Conservation (phyloP, 2,113 vertebrate species). For the Hemibagrus wyckioides region DNA sequence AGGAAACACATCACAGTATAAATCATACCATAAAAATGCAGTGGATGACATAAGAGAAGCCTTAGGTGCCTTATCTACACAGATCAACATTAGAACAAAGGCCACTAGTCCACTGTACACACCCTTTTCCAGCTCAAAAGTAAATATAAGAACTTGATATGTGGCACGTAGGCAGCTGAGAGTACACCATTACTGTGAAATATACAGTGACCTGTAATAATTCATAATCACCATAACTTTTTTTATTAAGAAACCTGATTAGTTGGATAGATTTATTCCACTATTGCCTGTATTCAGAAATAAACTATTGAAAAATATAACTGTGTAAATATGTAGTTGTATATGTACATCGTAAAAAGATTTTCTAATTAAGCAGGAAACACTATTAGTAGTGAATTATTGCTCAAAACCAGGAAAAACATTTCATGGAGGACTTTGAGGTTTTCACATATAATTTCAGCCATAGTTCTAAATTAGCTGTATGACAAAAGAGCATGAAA, state of each 20-base stretch:
- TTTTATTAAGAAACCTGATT: neutral
- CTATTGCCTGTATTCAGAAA: neutral
- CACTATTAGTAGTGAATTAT: neutral
- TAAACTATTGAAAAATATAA: neutral
- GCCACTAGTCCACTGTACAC: slow-evolving; percentile 13
- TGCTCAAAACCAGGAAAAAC: neutral
- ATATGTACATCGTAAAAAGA: neutral
- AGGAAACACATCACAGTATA: neutral
- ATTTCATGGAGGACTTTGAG: neutral
- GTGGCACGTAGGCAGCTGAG: slow-evolving; percentile 30
- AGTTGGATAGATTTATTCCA: neutral
- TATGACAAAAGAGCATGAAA: neutral
- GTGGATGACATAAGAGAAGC: neutral
- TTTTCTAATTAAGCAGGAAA: neutral
- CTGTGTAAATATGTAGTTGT: neutral
- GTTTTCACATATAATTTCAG: neutral
- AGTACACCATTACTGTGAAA: neutral
- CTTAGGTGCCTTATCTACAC: slow-evolving; percentile 21
- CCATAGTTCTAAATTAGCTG: neutral
- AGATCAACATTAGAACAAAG: neutral
- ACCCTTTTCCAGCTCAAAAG: slow-evolving; percentile 34
- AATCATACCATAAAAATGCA: neutral
- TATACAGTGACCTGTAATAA: neutral
- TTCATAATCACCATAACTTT: neutral
- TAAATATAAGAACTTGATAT: slow-evolving; percentile 6